Conservation (phyloP, 2,888 invertebrate species). For the Nemapogon koenigi region DNA sequence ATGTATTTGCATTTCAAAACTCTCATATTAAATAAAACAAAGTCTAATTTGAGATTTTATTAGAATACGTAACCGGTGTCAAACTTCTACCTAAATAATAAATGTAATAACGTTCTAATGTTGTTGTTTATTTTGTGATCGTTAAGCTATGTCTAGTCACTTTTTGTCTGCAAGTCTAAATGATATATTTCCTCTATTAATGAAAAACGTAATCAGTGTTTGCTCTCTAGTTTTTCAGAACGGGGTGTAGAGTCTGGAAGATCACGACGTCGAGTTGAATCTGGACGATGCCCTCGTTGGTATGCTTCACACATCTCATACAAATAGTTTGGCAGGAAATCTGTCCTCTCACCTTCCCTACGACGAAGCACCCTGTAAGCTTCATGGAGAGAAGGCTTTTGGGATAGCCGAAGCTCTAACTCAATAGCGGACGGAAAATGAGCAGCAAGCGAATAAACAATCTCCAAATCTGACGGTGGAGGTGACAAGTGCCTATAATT, state of each 20-base stretch:
- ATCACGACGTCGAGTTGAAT: constrained; percentile 38
- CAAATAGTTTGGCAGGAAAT: constrained; percentile 54
- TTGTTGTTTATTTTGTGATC: too few species aligned
- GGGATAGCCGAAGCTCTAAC: constrained; percentile 49
- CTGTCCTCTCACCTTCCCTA: constrained; percentile 46
- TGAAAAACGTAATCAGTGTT: too few species aligned
- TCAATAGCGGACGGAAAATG: constrained; percentile 55
- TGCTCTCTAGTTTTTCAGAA: too few species aligned
- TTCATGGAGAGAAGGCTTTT: constrained; percentile 52
- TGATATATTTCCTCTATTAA: too few species aligned
- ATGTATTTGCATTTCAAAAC: too few species aligned
- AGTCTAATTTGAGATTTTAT: too few species aligned
- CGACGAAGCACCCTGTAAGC: constrained; percentile 51
- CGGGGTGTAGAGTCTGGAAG: constrained; percentile 25
- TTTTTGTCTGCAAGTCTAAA: too few species aligned
- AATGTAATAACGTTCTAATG: too few species aligned
- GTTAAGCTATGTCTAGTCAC: too few species aligned
- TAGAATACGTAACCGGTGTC: too few species aligned
- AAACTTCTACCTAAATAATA: too few species aligned
- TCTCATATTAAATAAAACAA: too few species aligned
- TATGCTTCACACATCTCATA: constrained; percentile 59
- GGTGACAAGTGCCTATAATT: constrained; percentile 50
- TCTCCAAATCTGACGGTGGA: constrained; percentile 54
- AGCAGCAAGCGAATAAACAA: constrained; percentile 53
- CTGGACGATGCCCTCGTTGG: constrained; percentile 45